Base-by-base conservation (phyloP, 2,797 vertebrate species). In the Miichthys miiuy region DNA sequence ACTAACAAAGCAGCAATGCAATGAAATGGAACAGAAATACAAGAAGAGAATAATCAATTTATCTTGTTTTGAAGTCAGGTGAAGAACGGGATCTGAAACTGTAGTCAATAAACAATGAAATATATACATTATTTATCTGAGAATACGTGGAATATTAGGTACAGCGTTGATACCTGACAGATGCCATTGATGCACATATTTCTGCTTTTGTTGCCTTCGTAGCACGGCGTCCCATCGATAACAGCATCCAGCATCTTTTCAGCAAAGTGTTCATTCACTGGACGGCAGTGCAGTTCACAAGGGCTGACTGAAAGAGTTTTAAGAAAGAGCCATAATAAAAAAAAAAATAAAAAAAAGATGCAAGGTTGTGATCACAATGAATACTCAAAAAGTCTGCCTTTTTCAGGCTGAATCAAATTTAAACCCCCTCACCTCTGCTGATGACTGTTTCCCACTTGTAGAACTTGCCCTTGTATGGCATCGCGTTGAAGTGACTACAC, bases 151-250 rank as follows among this genome's bases (percentile, higher is more conserved):
- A 71, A 56, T 3, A 51, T 57, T 6, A 23, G 42, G n/a, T 5
- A 2, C 2, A 46, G 4, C 17, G 23, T 18, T 18, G 14, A 63
- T 90, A 99, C 98, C 97, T 98, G 97, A 91, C 98, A 99, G 92
- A 99, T 96, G 81, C 98, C 97, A 0, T 97, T 97, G 92, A 99
- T 96, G 93, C 98, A 99, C 84, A 98, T 81, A 68, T 99, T 96
- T 0, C 96, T 91, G 72, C 95, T 97, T 89, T 84, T 62, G 20
- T 89, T 96, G 58, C 93, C 93, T 68, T 97, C 95, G 0, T 95
- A 95, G 90, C 98, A 99, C 0, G 92, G 96, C 0, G 98, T 99
- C 50, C 98, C 98, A 0, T 99, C 98, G 0, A 92, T 67, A 61
- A 97, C 98, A 0, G 97, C 96, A 0, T 99, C 98, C 52, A 93